A percentile compares a stretch with the other conserved stretches of the same genome.
These are phyloP conservation scores for Anas platyrhynchos DNA, from an alignment of 2,113 vertebrate genomes.

Conservation along the genomic window DNA sequence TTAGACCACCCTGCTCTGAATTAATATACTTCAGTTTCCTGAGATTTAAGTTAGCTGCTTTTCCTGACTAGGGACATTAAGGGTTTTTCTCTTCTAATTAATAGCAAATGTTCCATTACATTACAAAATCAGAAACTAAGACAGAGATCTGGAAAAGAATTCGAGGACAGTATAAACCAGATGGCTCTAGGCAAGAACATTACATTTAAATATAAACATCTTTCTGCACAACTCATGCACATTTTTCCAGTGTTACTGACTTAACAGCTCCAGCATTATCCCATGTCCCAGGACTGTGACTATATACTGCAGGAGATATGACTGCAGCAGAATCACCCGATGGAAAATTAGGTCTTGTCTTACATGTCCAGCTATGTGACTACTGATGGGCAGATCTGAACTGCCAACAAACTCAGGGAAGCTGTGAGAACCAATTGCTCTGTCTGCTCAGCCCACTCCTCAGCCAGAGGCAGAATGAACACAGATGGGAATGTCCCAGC, in stretches of 20 bases:
- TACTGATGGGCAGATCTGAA: neutral
- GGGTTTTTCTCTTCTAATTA: constrained; percentile 12
- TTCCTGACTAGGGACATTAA: neutral
- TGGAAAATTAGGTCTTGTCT: neutral
- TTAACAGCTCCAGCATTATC: neutral
- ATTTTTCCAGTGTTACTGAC: neutral
- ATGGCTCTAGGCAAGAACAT: neutral
- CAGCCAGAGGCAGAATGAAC: neutral
- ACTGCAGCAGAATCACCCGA: neutral
- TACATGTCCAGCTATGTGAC: neutral
- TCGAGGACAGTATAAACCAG: constrained; percentile 10
- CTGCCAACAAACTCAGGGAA: neutral
- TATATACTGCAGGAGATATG: neutral
- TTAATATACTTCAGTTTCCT: neutral
- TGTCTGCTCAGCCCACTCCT: neutral
- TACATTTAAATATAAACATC: constrained; percentile 31
- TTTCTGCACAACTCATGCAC: neutral
- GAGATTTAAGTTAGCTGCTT: constrained; percentile 15
- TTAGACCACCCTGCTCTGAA: neutral
- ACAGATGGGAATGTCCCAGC: neutral
- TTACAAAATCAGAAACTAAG: constrained; percentile 20
- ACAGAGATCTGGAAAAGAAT: constrained; percentile 21
- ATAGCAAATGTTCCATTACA: constrained; percentile 22
- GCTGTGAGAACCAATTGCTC: neutral
- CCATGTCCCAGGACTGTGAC: neutral